phyloP scores from a whole-genome alignment of 2,113 vertebrate genomes.

The Petrocephalus zakoni region DNA sequence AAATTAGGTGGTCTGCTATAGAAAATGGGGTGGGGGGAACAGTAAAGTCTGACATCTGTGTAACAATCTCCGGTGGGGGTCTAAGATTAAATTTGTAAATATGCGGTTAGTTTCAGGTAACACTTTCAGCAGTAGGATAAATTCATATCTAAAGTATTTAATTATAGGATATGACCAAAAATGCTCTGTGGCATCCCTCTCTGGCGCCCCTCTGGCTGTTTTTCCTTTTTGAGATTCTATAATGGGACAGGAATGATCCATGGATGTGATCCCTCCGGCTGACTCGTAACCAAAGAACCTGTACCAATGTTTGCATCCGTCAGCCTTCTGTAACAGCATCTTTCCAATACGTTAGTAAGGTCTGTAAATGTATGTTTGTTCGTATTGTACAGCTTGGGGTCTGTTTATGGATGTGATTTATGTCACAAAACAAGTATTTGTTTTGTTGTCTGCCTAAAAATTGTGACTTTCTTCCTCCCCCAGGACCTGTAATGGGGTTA shows the following conservation, averaged over 20 bases:
- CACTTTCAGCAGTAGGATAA: not conserved
- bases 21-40: not conserved
- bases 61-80: not conserved
- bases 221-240: not conserved
- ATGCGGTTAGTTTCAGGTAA: not conserved
- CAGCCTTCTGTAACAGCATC: not conserved
- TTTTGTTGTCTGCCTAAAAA: not conserved
- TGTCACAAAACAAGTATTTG: not conserved
- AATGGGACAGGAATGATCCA: not conserved
- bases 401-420: not conserved
- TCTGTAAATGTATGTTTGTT: not conserved
- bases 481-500: not conserved
- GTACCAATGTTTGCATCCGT: not conserved
- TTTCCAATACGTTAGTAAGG: not conserved
- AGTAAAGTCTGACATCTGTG: not conserved
- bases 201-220: not conserved
- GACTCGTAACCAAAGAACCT: not conserved
- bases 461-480: not conserved
- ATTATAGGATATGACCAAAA: not conserved
- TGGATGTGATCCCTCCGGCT: not conserved
- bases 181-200: not conserved
- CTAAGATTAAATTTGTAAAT: not conserved
- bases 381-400: not conserved
- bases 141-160: not conserved
- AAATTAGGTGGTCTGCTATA: not conserved